These are phyloP conservation scores for Heteromormyrus szaboi DNA, from an alignment of 2,797 vertebrate genomes.

Conservation along the genomic window DNA sequence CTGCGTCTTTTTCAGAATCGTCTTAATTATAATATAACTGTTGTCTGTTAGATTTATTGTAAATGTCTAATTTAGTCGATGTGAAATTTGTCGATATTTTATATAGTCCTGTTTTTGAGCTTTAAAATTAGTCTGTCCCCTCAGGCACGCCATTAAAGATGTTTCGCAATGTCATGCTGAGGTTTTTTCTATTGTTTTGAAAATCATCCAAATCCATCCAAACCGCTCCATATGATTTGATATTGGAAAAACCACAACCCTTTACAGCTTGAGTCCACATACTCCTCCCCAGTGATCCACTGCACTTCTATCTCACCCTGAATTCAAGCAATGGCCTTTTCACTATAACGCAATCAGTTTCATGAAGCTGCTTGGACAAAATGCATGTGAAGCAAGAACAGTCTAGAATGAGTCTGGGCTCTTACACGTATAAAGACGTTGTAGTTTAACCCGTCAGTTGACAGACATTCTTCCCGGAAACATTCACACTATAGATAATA, in stretches of 20 bases:
- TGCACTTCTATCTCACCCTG: neutral
- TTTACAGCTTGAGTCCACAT: neutral
- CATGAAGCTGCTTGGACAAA: neutral
- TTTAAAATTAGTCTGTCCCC: neutral
- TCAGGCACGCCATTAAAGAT: neutral
- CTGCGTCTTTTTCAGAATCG: neutral
- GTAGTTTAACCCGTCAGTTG: neutral
- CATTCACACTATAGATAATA: neutral
- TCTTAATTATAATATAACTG: neutral
- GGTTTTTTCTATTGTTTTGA: neutral
- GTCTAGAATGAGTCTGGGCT: neutral
- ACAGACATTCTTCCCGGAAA: neutral
- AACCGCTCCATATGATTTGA: conserved; percentile 6
- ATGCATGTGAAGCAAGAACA: neutral
- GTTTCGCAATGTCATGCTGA: neutral
- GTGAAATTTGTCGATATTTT: conserved; percentile 1
- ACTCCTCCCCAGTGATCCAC: neutral
- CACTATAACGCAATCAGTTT: neutral
- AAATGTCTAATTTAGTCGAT: neutral
- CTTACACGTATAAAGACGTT: neutral
- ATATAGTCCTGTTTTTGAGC: neutral
- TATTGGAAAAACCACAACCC: neutral
- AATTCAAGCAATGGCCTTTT: neutral
- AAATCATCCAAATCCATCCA: neutral
- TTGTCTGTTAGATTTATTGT: neutral